Conservation (phyloP, 2,113 vertebrate species). For the Perca fluviatilis region DNA sequence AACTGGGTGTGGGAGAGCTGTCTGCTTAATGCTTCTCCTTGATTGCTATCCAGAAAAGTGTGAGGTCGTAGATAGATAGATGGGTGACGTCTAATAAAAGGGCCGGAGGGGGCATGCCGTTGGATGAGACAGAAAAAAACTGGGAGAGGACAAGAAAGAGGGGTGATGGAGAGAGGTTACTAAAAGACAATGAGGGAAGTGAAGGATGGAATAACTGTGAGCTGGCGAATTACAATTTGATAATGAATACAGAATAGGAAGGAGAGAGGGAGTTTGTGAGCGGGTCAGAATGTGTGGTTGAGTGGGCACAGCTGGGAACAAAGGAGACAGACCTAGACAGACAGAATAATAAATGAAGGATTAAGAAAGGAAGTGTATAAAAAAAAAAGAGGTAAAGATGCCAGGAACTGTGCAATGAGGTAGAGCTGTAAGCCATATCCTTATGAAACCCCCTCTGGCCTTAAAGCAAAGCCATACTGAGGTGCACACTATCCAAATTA, state of each 20-base stretch:
- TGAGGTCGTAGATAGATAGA: conserved; percentile 33
- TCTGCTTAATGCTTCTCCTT: conserved; percentile 43
- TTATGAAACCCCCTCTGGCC: conserved; percentile 40
- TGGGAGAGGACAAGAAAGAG: background rate
- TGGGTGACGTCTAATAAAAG: conserved; percentile 4
- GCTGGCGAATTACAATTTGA: conserved; percentile 1
- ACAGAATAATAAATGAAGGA: conserved; percentile 34
- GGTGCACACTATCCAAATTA: conserved; percentile 50
- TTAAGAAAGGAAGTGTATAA: conserved; percentile 23
- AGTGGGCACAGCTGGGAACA: conserved; percentile 46
- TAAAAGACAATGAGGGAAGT: background rate
- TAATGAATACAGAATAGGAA: conserved; percentile 5
- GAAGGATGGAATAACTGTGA: conserved; percentile 17
- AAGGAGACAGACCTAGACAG: conserved; percentile 15
- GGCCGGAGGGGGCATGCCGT: background rate
- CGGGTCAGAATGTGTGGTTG: conserved; percentile 33
- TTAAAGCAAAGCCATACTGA: conserved; percentile 50
- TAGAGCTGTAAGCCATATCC: conserved; percentile 24
- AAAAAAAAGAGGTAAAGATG: conserved; percentile 17
- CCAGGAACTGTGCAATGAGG: conserved; percentile 24
- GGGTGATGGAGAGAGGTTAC: background rate
- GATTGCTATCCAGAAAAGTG: conserved; percentile 40
- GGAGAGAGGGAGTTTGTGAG: conserved; percentile 7
- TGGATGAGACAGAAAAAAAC: background rate
- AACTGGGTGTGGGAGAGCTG: conserved; percentile 37